phyloP scores from a whole-genome alignment of 1,140 invertebrate genomes.

The Listronotus oregonensis region DNA sequence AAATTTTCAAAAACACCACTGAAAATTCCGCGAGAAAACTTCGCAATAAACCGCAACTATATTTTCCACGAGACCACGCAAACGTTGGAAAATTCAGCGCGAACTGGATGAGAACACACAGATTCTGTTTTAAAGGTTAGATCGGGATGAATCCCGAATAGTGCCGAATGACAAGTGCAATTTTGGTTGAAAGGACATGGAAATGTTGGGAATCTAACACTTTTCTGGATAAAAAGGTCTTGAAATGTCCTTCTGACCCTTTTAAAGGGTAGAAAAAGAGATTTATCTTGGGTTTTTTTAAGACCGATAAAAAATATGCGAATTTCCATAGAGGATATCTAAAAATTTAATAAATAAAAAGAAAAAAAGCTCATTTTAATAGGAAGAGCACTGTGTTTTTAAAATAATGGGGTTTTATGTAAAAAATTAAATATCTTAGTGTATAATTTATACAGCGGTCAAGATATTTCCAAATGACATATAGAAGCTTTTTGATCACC shows the following conservation, averaged over 20 bases:
- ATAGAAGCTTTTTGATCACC: no score
- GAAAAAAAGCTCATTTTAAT: no score
- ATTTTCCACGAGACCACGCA: slow-evolving; percentile 15
- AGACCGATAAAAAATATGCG: no score
- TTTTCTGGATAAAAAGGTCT: slow-evolving; percentile 27
- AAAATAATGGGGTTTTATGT: no score
- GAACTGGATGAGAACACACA: slow-evolving; percentile 14
- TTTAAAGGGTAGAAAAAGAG: background rate
- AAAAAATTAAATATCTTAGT: no score
- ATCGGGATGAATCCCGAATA: slow-evolving; percentile 20
- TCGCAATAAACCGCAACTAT: slow-evolving; percentile 3
- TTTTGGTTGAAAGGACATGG: slow-evolving; percentile 24
- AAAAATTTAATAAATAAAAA: no score
- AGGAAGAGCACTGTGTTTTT: no score
- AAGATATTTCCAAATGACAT: no score
- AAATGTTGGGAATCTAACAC: slow-evolving; percentile 27
- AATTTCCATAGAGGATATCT: no score
- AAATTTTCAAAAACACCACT: no score
- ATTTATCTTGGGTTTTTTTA: background rate
- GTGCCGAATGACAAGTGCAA: slow-evolving; percentile 9
- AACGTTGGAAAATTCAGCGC: slow-evolving; percentile 18
- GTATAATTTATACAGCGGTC: no score
- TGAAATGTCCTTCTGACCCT: slow-evolving; percentile 13
- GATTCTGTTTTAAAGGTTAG: slow-evolving; percentile 19
- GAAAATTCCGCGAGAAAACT: slow-evolving; percentile 2